These are phyloP conservation scores for Syrista parreyssii DNA, from an alignment of 2,888 invertebrate genomes.

Conservation along the genomic window DNA sequence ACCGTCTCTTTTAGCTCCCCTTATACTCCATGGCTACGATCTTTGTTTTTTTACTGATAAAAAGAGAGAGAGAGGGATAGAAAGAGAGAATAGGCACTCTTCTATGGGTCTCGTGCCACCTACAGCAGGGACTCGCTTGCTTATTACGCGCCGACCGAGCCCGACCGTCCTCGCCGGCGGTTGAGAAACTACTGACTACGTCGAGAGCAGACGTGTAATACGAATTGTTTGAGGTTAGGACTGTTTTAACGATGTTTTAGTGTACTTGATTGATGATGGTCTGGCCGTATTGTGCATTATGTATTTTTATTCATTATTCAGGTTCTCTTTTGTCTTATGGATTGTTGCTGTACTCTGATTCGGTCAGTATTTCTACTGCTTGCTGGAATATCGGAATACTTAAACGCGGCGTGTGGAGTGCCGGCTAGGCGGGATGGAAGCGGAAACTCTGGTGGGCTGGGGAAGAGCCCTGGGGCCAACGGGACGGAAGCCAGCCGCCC, in stretches of 20 bases:
- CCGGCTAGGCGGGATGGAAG: slow-evolving; percentile 32
- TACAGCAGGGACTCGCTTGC: slow-evolving; percentile 37
- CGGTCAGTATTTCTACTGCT: slow-evolving; percentile 31
- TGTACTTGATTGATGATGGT: not conserved
- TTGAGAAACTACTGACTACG: slow-evolving; percentile 28
- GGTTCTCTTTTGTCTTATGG: not conserved
- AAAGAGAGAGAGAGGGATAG: not conserved
- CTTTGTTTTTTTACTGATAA: not conserved
- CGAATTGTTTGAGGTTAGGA: not conserved
- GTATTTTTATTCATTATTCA: not conserved
- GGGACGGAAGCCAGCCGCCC: slow-evolving; percentile 47
- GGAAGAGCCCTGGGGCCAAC: slow-evolving; percentile 42
- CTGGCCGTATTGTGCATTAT: not conserved
- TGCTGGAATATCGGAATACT: slow-evolving; percentile 39
- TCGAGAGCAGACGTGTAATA: not conserved
- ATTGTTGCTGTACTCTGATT: not conserved
- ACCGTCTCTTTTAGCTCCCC: not conserved
- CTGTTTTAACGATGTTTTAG: not conserved
- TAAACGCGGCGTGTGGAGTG: slow-evolving; percentile 48
- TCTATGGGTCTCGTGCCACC: slow-evolving; percentile 40
- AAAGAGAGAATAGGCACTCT: slow-evolving; percentile 11
- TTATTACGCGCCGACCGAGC: slow-evolving; percentile 44
- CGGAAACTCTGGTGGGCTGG: slow-evolving; percentile 31
- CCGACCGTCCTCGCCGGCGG: slow-evolving; percentile 25
- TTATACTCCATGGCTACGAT: not conserved